Conservation (phyloP, 2,113 vertebrate genomes). For the Manacus vitellinus region DNA sequence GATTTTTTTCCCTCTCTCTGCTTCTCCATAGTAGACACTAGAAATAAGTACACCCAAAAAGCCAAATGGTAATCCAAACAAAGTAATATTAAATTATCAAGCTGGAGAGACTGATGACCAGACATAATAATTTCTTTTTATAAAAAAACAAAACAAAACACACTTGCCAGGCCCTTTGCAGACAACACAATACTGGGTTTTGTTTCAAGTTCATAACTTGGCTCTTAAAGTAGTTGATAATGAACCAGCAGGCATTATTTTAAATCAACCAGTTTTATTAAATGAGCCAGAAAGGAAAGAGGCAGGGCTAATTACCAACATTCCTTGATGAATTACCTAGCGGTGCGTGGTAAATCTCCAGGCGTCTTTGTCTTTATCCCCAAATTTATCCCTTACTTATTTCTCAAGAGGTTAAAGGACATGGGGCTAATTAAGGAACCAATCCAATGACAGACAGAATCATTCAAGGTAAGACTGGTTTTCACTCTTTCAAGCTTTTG, state of each 20-base stretch:
- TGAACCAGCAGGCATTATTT: conserved; percentile 86
- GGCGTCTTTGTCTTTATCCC: conserved; percentile 84
- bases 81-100: conserved; percentile 52
- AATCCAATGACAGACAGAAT: conserved; percentile 81
- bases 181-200: conserved; percentile 73
- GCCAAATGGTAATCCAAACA: conserved; percentile 51
- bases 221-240: conserved; percentile 84
- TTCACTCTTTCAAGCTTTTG: conserved; percentile 75
- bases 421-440: conserved; percentile 87
- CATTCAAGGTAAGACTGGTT: conserved; percentile 85
- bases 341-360: conserved; percentile 89
- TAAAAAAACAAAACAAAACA: not conserved
- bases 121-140: not conserved
- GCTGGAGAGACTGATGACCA: not conserved
- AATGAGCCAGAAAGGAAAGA: conserved; percentile 89
- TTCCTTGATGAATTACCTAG: conserved; percentile 95
- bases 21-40: conserved; percentile 22
- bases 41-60: conserved; percentile 24
- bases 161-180: conserved; percentile 36
- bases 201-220: conserved; percentile 77
- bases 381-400: conserved; percentile 91
- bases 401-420: conserved; percentile 89
- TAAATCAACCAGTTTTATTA: conserved; percentile 82
- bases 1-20: not conserved
- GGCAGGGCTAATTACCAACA: conserved; percentile 88